Evolutionary conservation across 2,113 vertebrate species (phyloP).

Genomic region (Thunnus maccoyii): DNA sequence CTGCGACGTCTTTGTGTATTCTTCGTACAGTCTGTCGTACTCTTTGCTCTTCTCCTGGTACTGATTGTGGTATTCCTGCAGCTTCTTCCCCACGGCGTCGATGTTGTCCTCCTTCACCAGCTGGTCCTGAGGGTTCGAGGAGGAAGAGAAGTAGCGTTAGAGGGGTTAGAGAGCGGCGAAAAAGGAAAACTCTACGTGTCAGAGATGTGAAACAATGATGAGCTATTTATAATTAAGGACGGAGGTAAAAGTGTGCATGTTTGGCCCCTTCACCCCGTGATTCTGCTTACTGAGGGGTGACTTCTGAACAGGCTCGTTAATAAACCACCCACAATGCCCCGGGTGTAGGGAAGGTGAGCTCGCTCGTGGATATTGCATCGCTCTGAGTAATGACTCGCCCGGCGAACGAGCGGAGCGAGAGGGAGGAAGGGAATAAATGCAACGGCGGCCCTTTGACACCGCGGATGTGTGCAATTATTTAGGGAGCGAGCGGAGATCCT

Average conservation of each 20-base stretch:
- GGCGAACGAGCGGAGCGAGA: too few relatives aligned
- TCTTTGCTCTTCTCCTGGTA: constrained; percentile 98
- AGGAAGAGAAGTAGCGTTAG: background rate
- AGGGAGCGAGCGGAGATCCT: constrained; percentile 45
- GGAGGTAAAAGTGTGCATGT: background rate
- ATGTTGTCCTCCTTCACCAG: constrained; percentile 98
- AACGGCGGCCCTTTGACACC: constrained; percentile 54
- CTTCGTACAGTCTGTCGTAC: constrained; percentile 95
- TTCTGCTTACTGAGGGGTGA: constrained; percentile 50
- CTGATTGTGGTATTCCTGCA: constrained; percentile 95
- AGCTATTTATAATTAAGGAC: constrained; percentile 22
- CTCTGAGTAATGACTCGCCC: too few relatives aligned
- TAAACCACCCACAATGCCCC: constrained; percentile 65
- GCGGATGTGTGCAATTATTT: constrained; percentile 63
- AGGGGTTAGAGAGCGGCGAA: background rate
- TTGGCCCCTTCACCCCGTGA: constrained; percentile 8
- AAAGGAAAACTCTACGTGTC: too few relatives aligned
- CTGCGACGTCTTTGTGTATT: constrained; percentile 97
- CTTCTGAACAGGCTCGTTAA: constrained; percentile 63
- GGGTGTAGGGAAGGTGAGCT: constrained; percentile 11
- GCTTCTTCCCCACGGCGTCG: constrained; percentile 96
- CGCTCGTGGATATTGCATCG: too few relatives aligned
- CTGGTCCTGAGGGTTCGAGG: constrained; percentile 87
- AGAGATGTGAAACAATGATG: background rate
- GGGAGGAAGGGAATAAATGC: too few relatives aligned